phyloP scores from a whole-genome alignment of 2,797 vertebrate species.

The Mormyrops boulengeri region DNA sequence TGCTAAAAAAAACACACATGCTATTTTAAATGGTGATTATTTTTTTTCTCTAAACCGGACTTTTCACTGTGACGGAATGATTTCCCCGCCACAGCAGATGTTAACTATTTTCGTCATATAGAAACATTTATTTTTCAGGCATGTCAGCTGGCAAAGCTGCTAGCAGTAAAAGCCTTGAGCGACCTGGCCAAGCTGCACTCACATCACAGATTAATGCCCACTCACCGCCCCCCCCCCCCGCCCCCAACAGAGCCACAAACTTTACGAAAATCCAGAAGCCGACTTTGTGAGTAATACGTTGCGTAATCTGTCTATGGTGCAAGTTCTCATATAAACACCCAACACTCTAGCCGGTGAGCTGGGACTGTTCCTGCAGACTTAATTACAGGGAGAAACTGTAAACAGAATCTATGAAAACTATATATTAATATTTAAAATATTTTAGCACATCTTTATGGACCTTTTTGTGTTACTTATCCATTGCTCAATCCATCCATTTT shows the following conservation, averaged over 20 bases:
- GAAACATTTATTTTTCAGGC: not conserved
- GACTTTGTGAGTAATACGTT: not conserved
- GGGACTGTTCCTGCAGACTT: not conserved
- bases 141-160: not conserved
- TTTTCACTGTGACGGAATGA: not conserved
- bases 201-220: not conserved
- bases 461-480: not conserved
- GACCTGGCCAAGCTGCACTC: not conserved
- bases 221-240: not conserved
- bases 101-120: not conserved
- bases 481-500: not conserved
- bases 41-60: not conserved
- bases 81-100: not conserved
- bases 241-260: not conserved
- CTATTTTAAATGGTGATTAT: not conserved
- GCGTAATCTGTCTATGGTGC: not conserved
- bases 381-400: not conserved
- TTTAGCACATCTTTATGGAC: not conserved
- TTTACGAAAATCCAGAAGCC: not conserved
- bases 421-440: not conserved
- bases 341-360: not conserved
- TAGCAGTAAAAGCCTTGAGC: not conserved
- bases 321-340: not conserved
- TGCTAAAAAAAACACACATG: not conserved
- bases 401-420: not conserved